Conservation (phyloP, 2,888 invertebrate species). For the Cordylochernes scorpioides region DNA sequence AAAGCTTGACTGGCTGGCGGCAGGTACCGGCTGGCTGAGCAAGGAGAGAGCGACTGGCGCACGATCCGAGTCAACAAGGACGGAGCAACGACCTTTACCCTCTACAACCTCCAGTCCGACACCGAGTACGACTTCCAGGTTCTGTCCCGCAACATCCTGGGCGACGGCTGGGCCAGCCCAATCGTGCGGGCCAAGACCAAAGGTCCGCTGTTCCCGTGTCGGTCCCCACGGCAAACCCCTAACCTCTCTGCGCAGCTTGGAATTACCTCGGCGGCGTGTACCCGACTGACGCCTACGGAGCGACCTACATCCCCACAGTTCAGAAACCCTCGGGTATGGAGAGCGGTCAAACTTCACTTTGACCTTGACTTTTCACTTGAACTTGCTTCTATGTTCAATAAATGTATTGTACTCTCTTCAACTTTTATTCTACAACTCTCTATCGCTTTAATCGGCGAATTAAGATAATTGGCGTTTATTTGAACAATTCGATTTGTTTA, state of each 20-base stretch:
- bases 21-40: constrained; percentile 46
- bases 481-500: too few species aligned
- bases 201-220: too few species aligned
- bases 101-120: constrained; percentile 63
- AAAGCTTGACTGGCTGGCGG: too few species aligned
- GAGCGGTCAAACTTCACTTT: too few species aligned
- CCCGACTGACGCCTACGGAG: constrained; percentile 37
- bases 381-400: too few species aligned
- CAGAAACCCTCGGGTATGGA: constrained; percentile 42
- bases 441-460: too few species aligned
- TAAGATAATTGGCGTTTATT: too few species aligned
- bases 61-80: constrained; percentile 77
- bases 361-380: too few species aligned
- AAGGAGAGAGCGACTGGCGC: constrained; percentile 55
- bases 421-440: too few species aligned
- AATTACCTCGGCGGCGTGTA: constrained; percentile 25
- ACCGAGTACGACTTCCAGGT: constrained; percentile 89
- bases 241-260: neutral
- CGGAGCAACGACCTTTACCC: constrained; percentile 66
- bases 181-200: constrained; percentile 62
- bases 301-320: constrained; percentile 38
- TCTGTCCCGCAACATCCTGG: constrained; percentile 71
- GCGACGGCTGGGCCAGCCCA: constrained; percentile 87
- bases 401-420: too few species aligned
- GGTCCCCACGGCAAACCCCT: too few species aligned